Evolutionary conservation across 37 sponge, comb jelly and placozoan species (phyloP).

Genomic region (Agelas oroides): DNA sequence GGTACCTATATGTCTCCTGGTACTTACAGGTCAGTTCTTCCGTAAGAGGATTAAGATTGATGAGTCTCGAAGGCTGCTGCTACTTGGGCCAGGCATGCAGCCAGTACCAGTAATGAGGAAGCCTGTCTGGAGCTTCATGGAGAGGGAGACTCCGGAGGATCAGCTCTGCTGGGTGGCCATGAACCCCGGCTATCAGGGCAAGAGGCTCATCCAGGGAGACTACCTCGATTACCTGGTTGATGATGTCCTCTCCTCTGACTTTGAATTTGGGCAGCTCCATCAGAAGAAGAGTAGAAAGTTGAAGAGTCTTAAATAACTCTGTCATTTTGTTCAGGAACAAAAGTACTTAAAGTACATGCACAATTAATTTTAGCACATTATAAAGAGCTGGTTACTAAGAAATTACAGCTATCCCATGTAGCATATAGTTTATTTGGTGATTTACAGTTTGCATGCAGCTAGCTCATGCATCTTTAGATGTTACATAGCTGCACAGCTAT

Average conservation of each 20-base stretch:
- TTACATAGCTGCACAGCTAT: no score
- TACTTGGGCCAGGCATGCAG: constrained; percentile 19
- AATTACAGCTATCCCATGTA: no score
- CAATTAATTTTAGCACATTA: no score
- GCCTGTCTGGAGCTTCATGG: constrained; percentile 52
- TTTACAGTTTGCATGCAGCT: no score
- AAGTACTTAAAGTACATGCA: no score
- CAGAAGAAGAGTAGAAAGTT: no score
- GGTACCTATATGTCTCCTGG: no score
- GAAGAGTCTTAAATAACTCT: no score
- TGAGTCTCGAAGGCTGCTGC: constrained; percentile 10
- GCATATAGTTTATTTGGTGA: no score
- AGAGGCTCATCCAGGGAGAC: constrained; percentile 42
- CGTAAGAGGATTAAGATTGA: constrained; percentile 27
- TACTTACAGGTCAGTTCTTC: constrained; percentile 50
- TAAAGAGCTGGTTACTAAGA: no score
- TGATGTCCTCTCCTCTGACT: constrained; percentile 43
- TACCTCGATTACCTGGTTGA: constrained; percentile 46
- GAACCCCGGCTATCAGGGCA: constrained; percentile 57
- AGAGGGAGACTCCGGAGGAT: constrained; percentile 34
- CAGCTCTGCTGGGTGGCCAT: constrained; percentile 54
- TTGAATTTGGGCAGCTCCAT: constrained; percentile 1
- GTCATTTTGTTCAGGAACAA: no score
- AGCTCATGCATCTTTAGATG: no score
- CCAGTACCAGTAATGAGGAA: constrained; percentile 55